Base-by-base conservation (phyloP, 2,888 invertebrate genomes). In the Leptinotarsa haldemani region DNA sequence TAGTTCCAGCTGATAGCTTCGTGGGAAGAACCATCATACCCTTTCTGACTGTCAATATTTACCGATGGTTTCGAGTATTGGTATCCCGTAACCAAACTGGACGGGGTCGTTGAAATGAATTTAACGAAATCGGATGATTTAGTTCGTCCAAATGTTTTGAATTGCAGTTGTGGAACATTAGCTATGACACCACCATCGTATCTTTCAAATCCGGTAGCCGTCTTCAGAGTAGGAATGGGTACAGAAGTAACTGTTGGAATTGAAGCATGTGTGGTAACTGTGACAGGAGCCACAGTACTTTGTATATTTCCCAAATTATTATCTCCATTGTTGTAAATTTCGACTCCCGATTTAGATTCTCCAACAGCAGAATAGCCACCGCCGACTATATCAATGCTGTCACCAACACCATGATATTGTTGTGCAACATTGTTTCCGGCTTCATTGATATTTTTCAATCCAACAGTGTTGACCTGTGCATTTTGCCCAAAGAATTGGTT, bases 351-450 rank as follows among this genome's bases (percentile, higher is more conserved):
- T 65, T 75, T 69, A 4, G 74, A 65, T 63, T 78, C 70, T 72
- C 82, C 85, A 15, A 86, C 85, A 48, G 83, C 84, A 4, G 86
- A 86, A 71, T 83, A 83, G 30, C 85, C 86, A 16, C 85, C 85
- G 25, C 84, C 83, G 15, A 86, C 77, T 30, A 86, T 86, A 69
- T 86, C 84, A 22, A 85, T 79, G 25, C 80, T 81, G 48, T 79
- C 81, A 52, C 25, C 18, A n/a, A 71, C 18, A 30, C 72, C 70
- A 48, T 50, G 58, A 12, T 74, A 56, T 22, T 74, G 58, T 12
- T 58, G 61, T 40, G 40, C 66, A 16, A 18, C 12, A 15, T 71
- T 67, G 56, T 22, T 25, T n/a, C 20, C 68, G 40, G 58, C 50
- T 22, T n/a, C 22, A 53, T 67, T 25, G 13, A 18, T 16, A 16